These are phyloP conservation scores for Darwinula stevensoni DNA, from an alignment of 2,888 invertebrate genomes.

Conservation along the genomic window DNA sequence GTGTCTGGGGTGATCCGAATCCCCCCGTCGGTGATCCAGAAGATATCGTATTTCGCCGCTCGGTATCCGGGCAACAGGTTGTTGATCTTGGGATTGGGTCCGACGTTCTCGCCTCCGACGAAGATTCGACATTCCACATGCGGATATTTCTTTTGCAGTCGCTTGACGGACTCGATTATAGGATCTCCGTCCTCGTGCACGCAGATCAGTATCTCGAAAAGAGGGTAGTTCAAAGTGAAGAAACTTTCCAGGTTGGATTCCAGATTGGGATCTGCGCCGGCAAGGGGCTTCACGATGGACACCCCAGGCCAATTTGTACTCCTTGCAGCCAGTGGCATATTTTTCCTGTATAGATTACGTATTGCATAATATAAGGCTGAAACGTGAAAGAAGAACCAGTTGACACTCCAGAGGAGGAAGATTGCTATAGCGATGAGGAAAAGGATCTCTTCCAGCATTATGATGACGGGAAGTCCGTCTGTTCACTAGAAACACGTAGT, in stretches of 20 bases:
- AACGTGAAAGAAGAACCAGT: too few species aligned
- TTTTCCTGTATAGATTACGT: too few species aligned
- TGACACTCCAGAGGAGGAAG: too few species aligned
- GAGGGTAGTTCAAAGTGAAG: constrained; percentile 74
- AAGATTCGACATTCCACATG: constrained; percentile 42
- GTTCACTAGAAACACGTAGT: too few species aligned
- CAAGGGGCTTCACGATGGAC: constrained; percentile 72
- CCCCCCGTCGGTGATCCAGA: constrained; percentile 82
- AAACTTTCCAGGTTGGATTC: constrained; percentile 73
- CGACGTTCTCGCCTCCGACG: constrained; percentile 50
- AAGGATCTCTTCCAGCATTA: too few species aligned
- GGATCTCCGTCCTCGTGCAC: constrained; percentile 69
- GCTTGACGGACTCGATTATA: constrained; percentile 48
- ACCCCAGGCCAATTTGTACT: constrained; percentile 60
- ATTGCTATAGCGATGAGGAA: too few species aligned
- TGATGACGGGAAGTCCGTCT: too few species aligned
- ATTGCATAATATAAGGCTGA: too few species aligned
- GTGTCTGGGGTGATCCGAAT: constrained; percentile 33
- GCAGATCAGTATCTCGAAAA: constrained; percentile 76
- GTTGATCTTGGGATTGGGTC: constrained; percentile 97
- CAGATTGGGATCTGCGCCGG: constrained; percentile 74
- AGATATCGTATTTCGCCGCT: constrained; percentile 55
- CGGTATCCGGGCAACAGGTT: constrained; percentile 90
- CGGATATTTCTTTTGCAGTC: constrained; percentile 53
- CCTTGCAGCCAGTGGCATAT: too few species aligned